phyloP scores from a whole-genome alignment of 2,888 invertebrate genomes.

The Cremastinae sp. region DNA sequence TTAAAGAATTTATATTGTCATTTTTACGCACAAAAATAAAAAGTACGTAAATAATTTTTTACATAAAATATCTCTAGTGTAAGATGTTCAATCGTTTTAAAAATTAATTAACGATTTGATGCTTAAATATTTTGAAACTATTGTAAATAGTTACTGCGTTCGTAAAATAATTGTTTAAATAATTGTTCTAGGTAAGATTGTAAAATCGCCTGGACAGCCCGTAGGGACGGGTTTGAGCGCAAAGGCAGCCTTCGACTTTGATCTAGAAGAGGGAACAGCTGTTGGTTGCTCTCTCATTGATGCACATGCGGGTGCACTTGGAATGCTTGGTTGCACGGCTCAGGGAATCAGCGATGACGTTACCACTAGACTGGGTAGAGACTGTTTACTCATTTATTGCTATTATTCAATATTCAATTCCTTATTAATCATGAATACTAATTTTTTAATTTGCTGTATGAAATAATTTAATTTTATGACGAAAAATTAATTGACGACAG shows the following conservation, averaged over 20 bases:
- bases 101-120: too few relatives aligned
- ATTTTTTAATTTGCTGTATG: neutral
- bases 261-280: constrained; percentile 86
- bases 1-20: too few relatives aligned
- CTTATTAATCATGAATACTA: neutral
- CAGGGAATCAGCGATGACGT: constrained; percentile 79
- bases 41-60: too few relatives aligned
- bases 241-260: constrained; percentile 86
- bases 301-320: constrained; percentile 96
- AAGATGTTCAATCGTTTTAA: too few relatives aligned
- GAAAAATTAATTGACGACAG: neutral
- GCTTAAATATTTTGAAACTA: too few relatives aligned
- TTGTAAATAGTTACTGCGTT: too few relatives aligned
- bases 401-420: neutral
- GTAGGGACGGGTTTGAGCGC: constrained; percentile 85
- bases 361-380: constrained; percentile 81
- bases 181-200: constrained; percentile 79
- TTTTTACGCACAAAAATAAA: too few relatives aligned
- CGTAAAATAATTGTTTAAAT: neutral
- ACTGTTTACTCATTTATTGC: neutral
- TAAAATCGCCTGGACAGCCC: constrained; percentile 87
- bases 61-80: too few relatives aligned
- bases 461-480: neutral
- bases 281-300: constrained; percentile 96
- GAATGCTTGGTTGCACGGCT: constrained; percentile 88